Base-by-base conservation (phyloP, 2,888 invertebrate genomes). In the Dryomyza anilis region DNA sequence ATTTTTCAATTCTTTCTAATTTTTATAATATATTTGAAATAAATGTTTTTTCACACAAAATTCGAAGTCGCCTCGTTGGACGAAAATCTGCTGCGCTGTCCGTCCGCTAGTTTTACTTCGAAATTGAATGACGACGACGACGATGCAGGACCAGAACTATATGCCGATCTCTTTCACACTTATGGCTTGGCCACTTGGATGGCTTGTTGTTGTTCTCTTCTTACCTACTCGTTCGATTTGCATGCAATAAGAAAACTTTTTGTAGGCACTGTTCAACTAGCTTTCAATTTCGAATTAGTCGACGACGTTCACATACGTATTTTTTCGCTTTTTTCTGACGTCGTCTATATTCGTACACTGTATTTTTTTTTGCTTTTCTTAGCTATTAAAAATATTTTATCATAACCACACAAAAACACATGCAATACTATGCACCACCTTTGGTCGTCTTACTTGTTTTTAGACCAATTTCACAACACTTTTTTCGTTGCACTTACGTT, bases 21-120 rank as follows among this genome's bases (percentile, higher is more conserved):
- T 56, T 63, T 56, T 48, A 36, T 48, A 36, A 48, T 33, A 62
- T 29, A 56, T 52, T 52, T 33, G 48, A 46, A 36, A 43, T 50
- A n/a, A n/a, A n/a, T n/a, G n/a, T 52, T 64, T 64, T 55, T 58
- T 50, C 33, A 48, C 53, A 63, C 64, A 65, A 61, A n/a, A 65
- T 65, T 69, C 67, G 69, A 67, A 69, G 62, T 69, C 69, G 65
- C 66, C 68, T 69, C 66, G 69, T 69, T 69, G 69, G 67, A 67
- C 64, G 56, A 68, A 67, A n/a, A n/a, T n/a, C n/a, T n/a, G n/a
- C 57, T 59, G 39, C 56, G 50, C 45, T 36, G 61, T 66, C 64
- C 66, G 57, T 66, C 64, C 60, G 62, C 55, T 43, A 39, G 33
- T 64, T 66, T 60, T 56, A 66, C 46, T 56, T 50, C 56, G n/a